Conservation (phyloP, 2,888 invertebrate genomes). For the Thelaira solivaga region DNA sequence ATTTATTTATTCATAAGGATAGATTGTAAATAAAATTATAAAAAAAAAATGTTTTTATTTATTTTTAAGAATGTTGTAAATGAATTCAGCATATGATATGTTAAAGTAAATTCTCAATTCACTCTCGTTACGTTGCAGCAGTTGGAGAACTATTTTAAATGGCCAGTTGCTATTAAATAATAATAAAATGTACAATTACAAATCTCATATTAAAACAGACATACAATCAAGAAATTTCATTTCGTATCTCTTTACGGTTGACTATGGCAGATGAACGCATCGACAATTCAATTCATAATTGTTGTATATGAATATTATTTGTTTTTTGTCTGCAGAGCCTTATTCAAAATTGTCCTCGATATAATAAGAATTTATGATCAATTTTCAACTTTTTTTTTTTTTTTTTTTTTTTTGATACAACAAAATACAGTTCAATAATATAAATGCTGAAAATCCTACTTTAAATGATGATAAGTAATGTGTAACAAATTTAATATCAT, state of each 20-base stretch:
- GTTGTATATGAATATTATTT: conserved; percentile 47
- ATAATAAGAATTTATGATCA: conserved; percentile 44
- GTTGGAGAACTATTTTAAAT: conserved; percentile 40
- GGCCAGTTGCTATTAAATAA: conserved; percentile 56
- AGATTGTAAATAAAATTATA: too few species aligned
- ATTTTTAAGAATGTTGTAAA: too few species aligned
- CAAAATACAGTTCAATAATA: not conserved
- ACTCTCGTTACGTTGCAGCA: not conserved
- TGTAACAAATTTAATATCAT: conserved; percentile 22
- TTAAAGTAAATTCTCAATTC: not conserved
- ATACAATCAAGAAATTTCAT: conserved; percentile 55
- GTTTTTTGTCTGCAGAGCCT: conserved; percentile 44
- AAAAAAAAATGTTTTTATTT: too few species aligned
- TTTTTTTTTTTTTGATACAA: too few species aligned
- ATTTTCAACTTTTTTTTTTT: conserved; percentile 19
- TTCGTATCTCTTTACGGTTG: conserved; percentile 36
- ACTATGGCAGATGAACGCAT: conserved; percentile 35
- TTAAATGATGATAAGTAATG: conserved; percentile 35
- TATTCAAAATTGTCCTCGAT: conserved; percentile 19
- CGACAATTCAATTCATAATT: conserved; percentile 26
- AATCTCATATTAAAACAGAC: conserved; percentile 49
- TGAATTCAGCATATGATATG: too few species aligned
- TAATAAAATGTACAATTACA: conserved; percentile 59
- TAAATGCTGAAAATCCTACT: conserved; percentile 26
- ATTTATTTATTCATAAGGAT: too few species aligned